Conservation (phyloP, 2,797 vertebrate genomes). For the Falco concolor region DNA sequence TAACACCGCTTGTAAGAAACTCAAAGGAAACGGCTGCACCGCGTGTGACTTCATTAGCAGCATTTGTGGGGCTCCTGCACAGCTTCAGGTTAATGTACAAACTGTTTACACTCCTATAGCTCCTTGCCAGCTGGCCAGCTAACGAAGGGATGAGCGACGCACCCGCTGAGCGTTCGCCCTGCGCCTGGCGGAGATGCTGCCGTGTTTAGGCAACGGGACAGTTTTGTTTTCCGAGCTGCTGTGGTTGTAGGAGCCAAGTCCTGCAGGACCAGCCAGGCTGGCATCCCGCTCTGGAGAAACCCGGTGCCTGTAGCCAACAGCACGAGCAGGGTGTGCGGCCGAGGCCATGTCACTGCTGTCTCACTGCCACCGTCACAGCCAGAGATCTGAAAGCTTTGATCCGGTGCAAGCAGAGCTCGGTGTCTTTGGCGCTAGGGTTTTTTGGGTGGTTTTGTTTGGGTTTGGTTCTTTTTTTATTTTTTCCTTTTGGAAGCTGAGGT, state of each 20-base stretch:
- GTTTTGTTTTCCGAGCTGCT: not conserved
- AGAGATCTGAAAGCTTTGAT: not conserved
- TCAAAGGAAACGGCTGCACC: not conserved
- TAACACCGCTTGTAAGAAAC: not conserved
- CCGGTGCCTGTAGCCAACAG: not conserved
- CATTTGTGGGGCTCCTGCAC: not conserved
- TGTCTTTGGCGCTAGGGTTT: not conserved
- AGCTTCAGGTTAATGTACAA: not conserved
- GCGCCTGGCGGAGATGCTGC: not conserved
- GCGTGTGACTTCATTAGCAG: not conserved
- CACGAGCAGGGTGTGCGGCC: not conserved
- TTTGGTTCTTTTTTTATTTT: too few species aligned
- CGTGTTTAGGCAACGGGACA: rapidly evolving
- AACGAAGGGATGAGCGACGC: rapidly evolving
- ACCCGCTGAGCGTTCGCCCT: rapidly evolving
- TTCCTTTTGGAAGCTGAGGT: not conserved
- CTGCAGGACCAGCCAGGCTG: not conserved
- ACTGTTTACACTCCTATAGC: not conserved
- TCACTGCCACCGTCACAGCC: not conserved
- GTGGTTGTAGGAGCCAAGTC: not conserved
- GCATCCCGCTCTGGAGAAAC: not conserved
- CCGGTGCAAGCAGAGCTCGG: not conserved
- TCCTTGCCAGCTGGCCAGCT: not conserved
- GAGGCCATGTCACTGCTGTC: not conserved
- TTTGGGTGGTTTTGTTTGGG: not conserved